These are phyloP conservation scores for Myotis pilosus DNA, from an alignment of 2,797 vertebrate species.

Conservation along the genomic window DNA sequence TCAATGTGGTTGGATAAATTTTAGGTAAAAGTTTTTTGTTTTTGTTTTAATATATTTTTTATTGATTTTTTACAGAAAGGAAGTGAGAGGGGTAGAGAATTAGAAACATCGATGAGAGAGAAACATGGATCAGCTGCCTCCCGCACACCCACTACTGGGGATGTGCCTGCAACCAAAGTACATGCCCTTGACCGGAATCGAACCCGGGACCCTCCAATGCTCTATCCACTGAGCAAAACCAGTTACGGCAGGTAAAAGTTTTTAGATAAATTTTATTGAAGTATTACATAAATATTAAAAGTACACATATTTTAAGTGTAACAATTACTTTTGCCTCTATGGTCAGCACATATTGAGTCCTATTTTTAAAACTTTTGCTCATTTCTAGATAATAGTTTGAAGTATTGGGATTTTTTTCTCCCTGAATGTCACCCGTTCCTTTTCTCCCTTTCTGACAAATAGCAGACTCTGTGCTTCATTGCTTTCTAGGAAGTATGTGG, in stretches of 20 bases:
- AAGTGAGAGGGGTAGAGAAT: no score
- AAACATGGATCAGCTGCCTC: no score
- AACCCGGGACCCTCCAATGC: no score
- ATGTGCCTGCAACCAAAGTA: no score
- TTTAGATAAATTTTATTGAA: not conserved
- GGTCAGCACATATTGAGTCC: not conserved
- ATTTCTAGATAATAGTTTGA: constrained; percentile 43
- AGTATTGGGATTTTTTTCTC: not conserved
- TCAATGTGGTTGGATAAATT: not conserved
- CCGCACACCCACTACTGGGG: no score
- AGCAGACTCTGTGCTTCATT: not conserved
- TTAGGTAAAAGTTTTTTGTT: not conserved
- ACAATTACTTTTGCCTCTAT: not conserved
- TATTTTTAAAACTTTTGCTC: constrained; percentile 53
- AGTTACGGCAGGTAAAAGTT: not conserved
- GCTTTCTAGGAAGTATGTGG: constrained; percentile 22
- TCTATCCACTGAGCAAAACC: no score
- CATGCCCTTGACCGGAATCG: no score
- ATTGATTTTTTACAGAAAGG: no score
- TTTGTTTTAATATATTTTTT: no score
- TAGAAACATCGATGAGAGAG: no score
- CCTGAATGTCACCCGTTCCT: not conserved
- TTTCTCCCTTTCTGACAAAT: not conserved
- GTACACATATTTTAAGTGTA: not conserved
- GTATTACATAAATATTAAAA: not conserved